Base-by-base conservation (phyloP, 2,113 vertebrate species). In the Tinamus guttatus region DNA sequence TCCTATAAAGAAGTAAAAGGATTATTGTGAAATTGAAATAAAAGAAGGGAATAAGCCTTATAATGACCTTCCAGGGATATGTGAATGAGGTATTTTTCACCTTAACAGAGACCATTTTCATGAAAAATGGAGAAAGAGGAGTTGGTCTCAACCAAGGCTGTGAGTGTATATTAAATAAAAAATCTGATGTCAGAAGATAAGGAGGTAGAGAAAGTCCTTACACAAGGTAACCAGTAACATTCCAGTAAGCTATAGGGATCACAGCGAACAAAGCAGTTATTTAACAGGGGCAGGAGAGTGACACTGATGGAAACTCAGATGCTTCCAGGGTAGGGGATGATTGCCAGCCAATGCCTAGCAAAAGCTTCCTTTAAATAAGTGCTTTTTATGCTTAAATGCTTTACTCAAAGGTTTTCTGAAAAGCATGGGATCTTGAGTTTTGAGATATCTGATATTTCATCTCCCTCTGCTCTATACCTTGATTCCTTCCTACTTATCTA, bases 1-100 rank as follows among this genome's bases (percentile, higher is more conserved):
- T 90, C 87, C 71, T 68, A 85, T 90, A 78, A 93, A 93, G 94
- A 87, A 71, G 67, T 85, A 65, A 91, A 81, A 94, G 91, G 25
- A 41, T 65, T 80, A 85, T 94, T 91, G 89, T 24, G 67, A 82
- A 54, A 67, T 40, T 69, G 51, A 63, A 36, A 69, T 49, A 51
- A 65, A 54, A 40, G 32, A 78, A 58, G 75, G 22, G 58, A 54
- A 88, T 30, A 60, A 43, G 60, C 20, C 34, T 88, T 77, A 45
- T 34, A 86, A 90, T 84, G 62, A 90, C 14, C 11, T 13, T 62
- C 54, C 74, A 28, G 40, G 71, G 76, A 54, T 83, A 47, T 60
- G 70, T 83, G 71, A 94, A 41, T 63, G 22, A 85, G 63, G 13
- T 45, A 59, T n/a, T 38, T 87, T 70, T 81, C 51, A 24, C 58